Base-by-base conservation (phyloP, 2,888 invertebrate species). In the Cheilosia grossa region DNA sequence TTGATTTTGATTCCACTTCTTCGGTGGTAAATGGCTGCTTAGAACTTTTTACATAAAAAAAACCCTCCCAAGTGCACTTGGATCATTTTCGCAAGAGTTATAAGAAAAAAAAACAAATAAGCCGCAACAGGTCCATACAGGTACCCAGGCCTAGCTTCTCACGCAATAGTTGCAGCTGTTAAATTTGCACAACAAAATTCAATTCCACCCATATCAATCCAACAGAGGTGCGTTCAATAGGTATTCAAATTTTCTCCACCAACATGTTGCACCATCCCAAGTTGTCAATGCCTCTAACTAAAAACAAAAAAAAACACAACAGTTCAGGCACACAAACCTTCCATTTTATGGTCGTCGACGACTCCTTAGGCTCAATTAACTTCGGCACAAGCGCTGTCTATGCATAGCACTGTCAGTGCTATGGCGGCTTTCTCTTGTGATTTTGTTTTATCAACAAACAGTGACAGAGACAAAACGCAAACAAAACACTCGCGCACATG, bases 291-390 rank as follows among this genome's bases (percentile, higher is more conserved):
- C 30, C 30, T 42, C 44, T 51, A 5, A 0, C 5, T 15, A 10
- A 30, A 19, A 27, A 13, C 4, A 10, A 19, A 19, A 17, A 13
- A 33, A 61, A 61, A 30, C 24, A 61, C 33, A 47, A 2, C 27
- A 27, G 15, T 21, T 21, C 33, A 56, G 17, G 49, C 19, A 13
- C 30, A 58, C 5, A 54, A 63, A 67, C 70, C 78, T 58, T 64
- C 78, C 78, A 72, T 64, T 79, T 72, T 79, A 79, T 63, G 64
- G 78, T 7, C 56, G 58, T 49, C 70, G 72, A 70, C 78, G 72
- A 70, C 78, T 78, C 54, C 70, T 61, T 72, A 64, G 64, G 59
- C 58, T 72, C 78, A 72, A 63, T 78, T 78, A 72, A 63, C 30
- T 49, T 61, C 40, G 27, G 63, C 61, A 56, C 61, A 56, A 69